Evolutionary conservation across 2,113 vertebrate genomes (phyloP).

Genomic region (Micromys minutus): DNA sequence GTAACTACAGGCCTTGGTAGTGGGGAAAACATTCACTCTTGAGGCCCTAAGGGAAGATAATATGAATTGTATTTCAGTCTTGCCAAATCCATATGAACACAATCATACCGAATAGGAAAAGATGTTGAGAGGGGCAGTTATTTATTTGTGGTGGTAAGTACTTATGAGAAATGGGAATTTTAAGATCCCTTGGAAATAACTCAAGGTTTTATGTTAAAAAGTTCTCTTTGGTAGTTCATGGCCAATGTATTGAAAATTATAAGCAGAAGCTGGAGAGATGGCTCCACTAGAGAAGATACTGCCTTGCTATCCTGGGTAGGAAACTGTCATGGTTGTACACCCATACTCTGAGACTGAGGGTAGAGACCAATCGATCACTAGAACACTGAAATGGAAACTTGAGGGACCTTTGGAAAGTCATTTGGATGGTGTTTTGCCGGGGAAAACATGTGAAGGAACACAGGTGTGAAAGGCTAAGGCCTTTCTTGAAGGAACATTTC

Average conservation of each 20-base stretch:
- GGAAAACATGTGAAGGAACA: no score
- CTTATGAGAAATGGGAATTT: conserved; percentile 45
- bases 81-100: conserved; percentile 41
- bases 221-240: not conserved
- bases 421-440: no score
- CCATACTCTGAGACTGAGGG: not conserved
- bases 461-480: no score
- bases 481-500: no score
- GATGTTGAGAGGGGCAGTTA: conserved; percentile 37
- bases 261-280: not conserved
- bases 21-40: conserved; percentile 49
- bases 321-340: not conserved
- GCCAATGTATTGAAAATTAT: conserved; percentile 37
- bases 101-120: not conserved
- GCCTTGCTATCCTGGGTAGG: no score
- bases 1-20: conserved; percentile 1
- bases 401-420: no score
- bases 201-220: conserved; percentile 21
- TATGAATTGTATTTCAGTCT: not conserved
- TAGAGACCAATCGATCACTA: not conserved
- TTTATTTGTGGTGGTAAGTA: conserved; percentile 36
- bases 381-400: no score
- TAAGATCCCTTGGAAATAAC: conserved; percentile 42
- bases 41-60: conserved; percentile 33
- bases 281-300: not conserved